Evolutionary conservation across 2,797 vertebrate genomes (phyloP), one percentile per base, ranked within the genome.

Genomic region (Agapornis canus): DNA sequence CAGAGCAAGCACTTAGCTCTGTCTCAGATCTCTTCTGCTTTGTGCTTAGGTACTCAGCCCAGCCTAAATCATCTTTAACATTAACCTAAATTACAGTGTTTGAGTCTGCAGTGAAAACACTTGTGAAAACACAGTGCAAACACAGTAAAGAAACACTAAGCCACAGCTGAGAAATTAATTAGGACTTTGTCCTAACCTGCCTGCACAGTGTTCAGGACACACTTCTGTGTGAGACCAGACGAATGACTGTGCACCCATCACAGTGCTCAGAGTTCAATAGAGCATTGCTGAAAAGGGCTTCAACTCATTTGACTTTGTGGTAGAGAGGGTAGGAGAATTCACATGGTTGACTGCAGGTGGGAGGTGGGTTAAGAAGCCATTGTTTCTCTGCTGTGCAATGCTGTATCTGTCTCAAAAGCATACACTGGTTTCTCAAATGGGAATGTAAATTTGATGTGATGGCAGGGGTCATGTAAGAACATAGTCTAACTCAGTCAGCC

Each of bases 321-420:
- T 27, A 29, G 22, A 31, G 13, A 21, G 4, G 3, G 68, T 61
- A 65, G 51, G 42, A 68, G 7, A 11, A 11, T 29, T 56, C 21
- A 5, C 0, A 0, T 5, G 15, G 4, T 1, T 32, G 29, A 16
- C 6, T 61, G 13, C 11, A 64, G 20, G 4, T 40, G 10, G 31
- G 51, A 61, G 35, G 8, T 9, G 6, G 7, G 14, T 43, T 45
- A 57, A 39, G 27, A 57, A 64, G 31, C 14, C 0, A 0, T 25
- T 14, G 9, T 2, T 59, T 37, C 39, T 49, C 13, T 84, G 23
- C 35, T 35, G 25, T 71, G 18, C 22, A 9, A 17, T 17, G 29
- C 9, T 92, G 8, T 19, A 23, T 72, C 29, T 65, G 59, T 4
- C 32, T 68, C 5, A 32, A 60, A 82, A 89, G 10, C 59, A 31